Base-by-base conservation (phyloP, 37 sponge, comb jelly and placozoan genomes). In the Diacarnus erythraeanus region DNA sequence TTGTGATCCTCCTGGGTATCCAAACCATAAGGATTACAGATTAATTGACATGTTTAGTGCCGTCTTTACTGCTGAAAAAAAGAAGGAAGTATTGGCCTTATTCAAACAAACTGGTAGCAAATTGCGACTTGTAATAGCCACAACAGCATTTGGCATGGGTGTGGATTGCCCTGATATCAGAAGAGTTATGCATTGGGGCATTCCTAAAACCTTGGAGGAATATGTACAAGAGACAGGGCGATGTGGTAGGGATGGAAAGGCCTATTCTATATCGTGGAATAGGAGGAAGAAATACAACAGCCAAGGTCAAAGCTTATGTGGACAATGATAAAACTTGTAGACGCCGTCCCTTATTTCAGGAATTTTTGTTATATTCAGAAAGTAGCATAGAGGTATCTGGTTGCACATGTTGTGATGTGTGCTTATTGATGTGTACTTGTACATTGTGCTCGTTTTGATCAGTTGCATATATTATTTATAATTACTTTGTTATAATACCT, bases 131-230 rank as follows among this genome's bases (percentile, higher is more conserved):
- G 80, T 79, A 4, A 64, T 78, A 44, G 80, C 79, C 22, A 86
- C 86, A 27, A 64, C 57, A 40, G 86, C 86, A 21, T 86, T 79
- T 79, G 86, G 86, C 30, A 72, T 86, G 79, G 80, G 86, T 25
- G 58, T 86, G 3, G 75, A 86, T 61, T 84, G 78, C 71, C 77
- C 85, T 30, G 78, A 84, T 38, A 51, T 79, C 9, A 61, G 74
- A 9, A 71, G 33, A 72, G 34, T 86, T 36, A 57, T 86, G 31
- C 74, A 86, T 65, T 79, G 66, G 74, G 86, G 86, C n/a, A 34
- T 58, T 27, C 80, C 86, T 47, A 35, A 38, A 29, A 38, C 60
- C 5, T 22, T 84, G 40, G 85, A 84, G 61, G 76, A 75, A 39
- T 75, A 77, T 76, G 80, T 79, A 35, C 86, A 79, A 65, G 80